Evolutionary conservation across 1,140 invertebrate species (phyloP).

Genomic region (Drosophila navojoa): DNA sequence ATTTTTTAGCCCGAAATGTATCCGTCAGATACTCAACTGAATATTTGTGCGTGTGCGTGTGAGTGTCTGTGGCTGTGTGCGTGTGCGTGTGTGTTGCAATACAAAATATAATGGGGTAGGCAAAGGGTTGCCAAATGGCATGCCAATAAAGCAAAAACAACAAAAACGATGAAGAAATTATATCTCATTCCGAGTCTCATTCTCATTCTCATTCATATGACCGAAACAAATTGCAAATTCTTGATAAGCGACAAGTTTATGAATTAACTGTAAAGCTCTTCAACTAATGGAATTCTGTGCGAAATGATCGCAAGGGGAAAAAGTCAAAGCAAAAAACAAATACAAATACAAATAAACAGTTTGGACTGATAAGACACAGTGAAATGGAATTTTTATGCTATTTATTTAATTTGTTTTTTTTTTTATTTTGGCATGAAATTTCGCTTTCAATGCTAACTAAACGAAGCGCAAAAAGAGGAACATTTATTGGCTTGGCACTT

Average conservation of each 20-base stretch:
- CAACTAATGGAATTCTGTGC: conserved; percentile 2
- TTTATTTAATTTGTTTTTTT: conserved; percentile 6
- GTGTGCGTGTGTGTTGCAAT: conserved; percentile 46
- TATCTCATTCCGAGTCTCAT: no score
- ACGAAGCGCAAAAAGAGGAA: neutral
- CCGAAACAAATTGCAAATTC: neutral
- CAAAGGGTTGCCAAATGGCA: conserved; percentile 50
- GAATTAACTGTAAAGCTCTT: conserved; percentile 36
- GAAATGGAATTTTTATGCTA: conserved; percentile 22
- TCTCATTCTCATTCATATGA: neutral
- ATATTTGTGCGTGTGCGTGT: conserved; percentile 1
- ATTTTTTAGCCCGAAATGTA: conserved; percentile 50
- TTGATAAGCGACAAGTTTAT: conserved; percentile 43
- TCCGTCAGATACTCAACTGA: conserved; percentile 44
- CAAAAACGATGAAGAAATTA: no score
- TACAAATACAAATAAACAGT: no score
- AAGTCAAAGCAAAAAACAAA: neutral
- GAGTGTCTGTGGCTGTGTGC: neutral
- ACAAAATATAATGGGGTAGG: conserved; percentile 76
- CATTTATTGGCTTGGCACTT: conserved; percentile 2
- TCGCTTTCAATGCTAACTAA: conserved; percentile 26
- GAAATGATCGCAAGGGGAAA: neutral
- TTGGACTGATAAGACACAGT: conserved; percentile 11
- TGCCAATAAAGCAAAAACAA: neutral
- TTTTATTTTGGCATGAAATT: neutral